Evolutionary conservation across 1,140 invertebrate genomes (phyloP).

Genomic region (Trinorchestia longiramus): DNA sequence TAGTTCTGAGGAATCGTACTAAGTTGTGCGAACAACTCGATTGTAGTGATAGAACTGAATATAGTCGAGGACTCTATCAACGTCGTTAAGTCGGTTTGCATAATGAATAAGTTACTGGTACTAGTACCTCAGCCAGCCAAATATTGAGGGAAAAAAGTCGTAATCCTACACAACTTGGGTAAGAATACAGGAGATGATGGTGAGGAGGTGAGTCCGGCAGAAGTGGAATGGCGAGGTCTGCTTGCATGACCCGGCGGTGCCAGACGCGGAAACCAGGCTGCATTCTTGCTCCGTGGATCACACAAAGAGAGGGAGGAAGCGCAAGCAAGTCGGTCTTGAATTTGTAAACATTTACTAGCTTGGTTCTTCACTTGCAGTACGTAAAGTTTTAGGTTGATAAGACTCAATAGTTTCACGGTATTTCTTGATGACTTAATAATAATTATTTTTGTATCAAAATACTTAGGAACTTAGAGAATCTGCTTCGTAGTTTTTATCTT

Average conservation of each 20-base stretch:
- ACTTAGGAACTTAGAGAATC: too few relatives aligned
- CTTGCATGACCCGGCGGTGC: not conserved
- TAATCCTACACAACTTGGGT: not conserved
- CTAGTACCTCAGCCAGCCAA: not conserved
- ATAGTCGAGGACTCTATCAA: too few relatives aligned
- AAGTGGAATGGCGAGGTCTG: not conserved
- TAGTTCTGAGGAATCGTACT: too few relatives aligned
- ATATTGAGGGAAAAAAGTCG: too few relatives aligned
- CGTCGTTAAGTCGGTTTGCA: not conserved
- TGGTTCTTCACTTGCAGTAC: not conserved
- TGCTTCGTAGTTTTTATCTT: too few relatives aligned
- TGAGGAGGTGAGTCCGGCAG: not conserved
- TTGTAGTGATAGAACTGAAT: too few relatives aligned
- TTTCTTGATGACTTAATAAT: not conserved
- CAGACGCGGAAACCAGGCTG: not conserved
- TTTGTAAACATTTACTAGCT: not conserved
- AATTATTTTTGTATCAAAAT: not conserved
- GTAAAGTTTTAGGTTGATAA: not conserved
- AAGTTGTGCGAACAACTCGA: too few relatives aligned
- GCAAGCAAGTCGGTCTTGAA: not conserved
- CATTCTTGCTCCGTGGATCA: not conserved
- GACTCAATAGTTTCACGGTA: not conserved
- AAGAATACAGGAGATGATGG: not conserved
- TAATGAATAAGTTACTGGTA: not conserved
- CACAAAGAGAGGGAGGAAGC: not conserved